Base-by-base conservation (phyloP, 1,140 invertebrate species). In the Cydia fagiglandana region DNA sequence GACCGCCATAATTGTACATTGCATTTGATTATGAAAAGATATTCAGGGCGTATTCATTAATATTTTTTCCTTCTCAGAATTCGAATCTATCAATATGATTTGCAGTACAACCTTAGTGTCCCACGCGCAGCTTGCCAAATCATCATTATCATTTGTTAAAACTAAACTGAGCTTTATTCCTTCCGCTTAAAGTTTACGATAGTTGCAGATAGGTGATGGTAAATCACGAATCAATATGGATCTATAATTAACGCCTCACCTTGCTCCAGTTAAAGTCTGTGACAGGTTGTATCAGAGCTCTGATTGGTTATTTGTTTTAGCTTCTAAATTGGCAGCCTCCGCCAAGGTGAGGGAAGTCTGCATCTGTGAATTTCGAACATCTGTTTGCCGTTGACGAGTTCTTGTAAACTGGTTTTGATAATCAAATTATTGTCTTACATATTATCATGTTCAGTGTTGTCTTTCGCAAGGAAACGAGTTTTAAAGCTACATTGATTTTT, bases 141-240 rank as follows among this genome's bases (percentile, higher is more conserved):
- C 17, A 41, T n/a, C 64, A 38, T 38, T 70, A 15, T 2, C 13
- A 1, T 9, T n/a, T n/a, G 15, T 7, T 24, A 13, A 41, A 70
- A 41, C 30, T n/a, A 70, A 38, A 70, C 5, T 70, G 34, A 41
- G n/a, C 66, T 41, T 9, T 70, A 38, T 17, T 10, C 2, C 15
- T 70, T 41, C 34, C 9, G 4, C 7, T 17, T 70, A 70, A 70
- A 41, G 66, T n/a, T 38, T 12, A 38, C 4, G 34, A 2, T 38
- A 10, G 30, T 45, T 41, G 66, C 34, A 70, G 5, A 20, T 70
- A 38, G 30, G 17, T 70, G 30, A 41, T 70, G 15, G 24, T 68
- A 70, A 41, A 70, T 70, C 66, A 70, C 15, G n/a, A 70, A 70
- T 70, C 66, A 70, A 70, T 70, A 70, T 70, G 66, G 66, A 70